These are phyloP conservation scores for Hylaeus anthracinus DNA, from an alignment of 1,140 invertebrate species.

Conservation along the genomic window DNA sequence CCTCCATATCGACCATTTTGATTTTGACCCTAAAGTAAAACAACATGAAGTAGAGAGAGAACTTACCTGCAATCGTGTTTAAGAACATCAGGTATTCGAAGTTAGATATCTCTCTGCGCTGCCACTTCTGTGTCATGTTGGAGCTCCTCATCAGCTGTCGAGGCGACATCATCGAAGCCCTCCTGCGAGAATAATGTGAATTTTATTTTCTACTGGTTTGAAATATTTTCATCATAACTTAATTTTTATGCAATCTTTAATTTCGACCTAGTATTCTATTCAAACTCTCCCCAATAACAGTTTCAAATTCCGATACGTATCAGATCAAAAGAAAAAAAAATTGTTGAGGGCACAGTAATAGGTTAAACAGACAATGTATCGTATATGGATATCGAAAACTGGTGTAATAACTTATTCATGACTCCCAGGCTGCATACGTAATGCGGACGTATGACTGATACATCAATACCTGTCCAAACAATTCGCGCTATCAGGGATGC, in stretches of 20 bases:
- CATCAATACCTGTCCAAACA: slow-evolving; percentile 16
- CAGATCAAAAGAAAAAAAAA: not conserved
- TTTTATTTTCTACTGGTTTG: not conserved
- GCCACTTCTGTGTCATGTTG: slow-evolving; percentile 99
- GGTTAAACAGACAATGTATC: not conserved
- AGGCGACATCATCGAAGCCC: slow-evolving; percentile 99
- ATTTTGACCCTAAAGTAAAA: no score
- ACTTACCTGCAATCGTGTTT: slow-evolving; percentile 98
- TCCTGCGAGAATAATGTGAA: slow-evolving; percentile 82
- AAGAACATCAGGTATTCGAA: slow-evolving; percentile 99
- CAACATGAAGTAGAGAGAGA: not conserved
- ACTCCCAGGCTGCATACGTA: not conserved
- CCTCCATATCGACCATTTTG: no score
- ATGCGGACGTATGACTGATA: not conserved
- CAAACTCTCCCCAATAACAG: not conserved
- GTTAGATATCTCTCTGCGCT: slow-evolving; percentile 98
- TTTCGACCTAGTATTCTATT: no score
- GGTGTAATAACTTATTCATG: slow-evolving; percentile 7
- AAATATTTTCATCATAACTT: no score
- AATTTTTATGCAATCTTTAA: no score
- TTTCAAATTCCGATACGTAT: not conserved
- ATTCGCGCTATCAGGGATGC: not conserved
- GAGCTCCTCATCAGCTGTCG: slow-evolving; percentile 98
- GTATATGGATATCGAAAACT: not conserved
- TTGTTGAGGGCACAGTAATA: not conserved